Conservation (phyloP, 2,113 vertebrate genomes). For the Rostratula benghalensis region DNA sequence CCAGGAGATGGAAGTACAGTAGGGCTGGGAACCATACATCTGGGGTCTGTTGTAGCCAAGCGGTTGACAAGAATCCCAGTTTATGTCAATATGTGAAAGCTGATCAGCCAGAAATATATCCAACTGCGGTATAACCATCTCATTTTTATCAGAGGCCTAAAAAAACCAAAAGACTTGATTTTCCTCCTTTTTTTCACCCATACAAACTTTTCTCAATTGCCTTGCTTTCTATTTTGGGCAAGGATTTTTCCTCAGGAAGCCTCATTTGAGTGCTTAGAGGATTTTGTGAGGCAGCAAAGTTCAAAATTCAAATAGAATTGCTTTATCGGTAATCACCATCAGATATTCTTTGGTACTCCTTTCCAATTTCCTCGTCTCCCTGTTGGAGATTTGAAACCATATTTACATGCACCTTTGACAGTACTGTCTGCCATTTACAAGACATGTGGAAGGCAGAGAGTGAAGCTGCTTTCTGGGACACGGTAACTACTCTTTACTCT, state of each 20-base stretch:
- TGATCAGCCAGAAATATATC: background rate
- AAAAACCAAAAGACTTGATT: background rate
- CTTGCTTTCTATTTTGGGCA: background rate
- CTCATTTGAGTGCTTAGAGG: background rate
- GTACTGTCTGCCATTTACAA: background rate
- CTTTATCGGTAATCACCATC: background rate
- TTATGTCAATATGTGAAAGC: background rate
- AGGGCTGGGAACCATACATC: background rate
- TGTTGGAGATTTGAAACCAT: background rate
- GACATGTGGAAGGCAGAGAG: background rate
- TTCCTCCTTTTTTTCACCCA: background rate
- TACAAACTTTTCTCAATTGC: background rate
- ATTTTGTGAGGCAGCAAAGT: background rate
- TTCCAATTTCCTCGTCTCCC: rapidly evolving
- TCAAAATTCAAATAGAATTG: background rate
- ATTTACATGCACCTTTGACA: background rate
- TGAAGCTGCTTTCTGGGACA: background rate
- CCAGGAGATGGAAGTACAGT: background rate
- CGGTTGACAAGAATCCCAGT: background rate
- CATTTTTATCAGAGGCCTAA: background rate
- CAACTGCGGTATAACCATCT: background rate
- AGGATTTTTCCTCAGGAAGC: background rate
- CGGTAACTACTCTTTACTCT: background rate
- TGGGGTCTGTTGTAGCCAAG: background rate
- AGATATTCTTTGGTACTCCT: background rate